phyloP scores from a whole-genome alignment of 2,888 invertebrate species.

The Gandaritis pyraliata region DNA sequence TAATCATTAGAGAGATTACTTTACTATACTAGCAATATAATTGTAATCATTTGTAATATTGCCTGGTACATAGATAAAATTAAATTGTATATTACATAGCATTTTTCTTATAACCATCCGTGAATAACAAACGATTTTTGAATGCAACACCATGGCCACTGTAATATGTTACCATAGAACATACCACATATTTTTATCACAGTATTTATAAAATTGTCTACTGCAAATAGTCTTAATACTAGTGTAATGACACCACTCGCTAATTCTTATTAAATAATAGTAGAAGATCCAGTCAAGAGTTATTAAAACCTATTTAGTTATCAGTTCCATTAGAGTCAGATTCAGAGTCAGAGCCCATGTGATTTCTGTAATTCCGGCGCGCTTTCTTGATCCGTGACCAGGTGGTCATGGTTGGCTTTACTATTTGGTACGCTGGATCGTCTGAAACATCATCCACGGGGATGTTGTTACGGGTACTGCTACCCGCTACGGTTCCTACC shows the following conservation, averaged over 20 bases:
- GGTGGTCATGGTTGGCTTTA: slow-evolving; percentile 51
- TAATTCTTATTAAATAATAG: slow-evolving; percentile 43
- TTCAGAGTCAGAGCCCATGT: slow-evolving; percentile 80
- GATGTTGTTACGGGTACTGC: slow-evolving; percentile 60
- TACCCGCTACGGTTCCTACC: slow-evolving; percentile 65
- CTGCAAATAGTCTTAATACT: slow-evolving; percentile 3
- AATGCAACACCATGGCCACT: not conserved
- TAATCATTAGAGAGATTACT: not conserved
- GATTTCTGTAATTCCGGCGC: slow-evolving; percentile 86
- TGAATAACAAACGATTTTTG: not conserved
- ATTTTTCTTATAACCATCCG: not conserved
- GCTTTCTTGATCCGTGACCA: slow-evolving; percentile 82
- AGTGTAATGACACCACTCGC: slow-evolving; percentile 1
- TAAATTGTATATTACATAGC: slow-evolving; percentile 1
- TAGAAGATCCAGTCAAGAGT: slow-evolving; percentile 49
- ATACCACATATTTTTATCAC: slow-evolving; percentile 4
- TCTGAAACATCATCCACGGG: slow-evolving; percentile 69
- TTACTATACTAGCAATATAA: not conserved
- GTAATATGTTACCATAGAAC: not conserved
- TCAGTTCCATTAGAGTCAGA: slow-evolving; percentile 84
- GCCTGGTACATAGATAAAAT: not conserved
- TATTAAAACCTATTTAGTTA: slow-evolving; percentile 34
- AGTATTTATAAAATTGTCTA: slow-evolving; percentile 2
- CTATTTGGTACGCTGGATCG: slow-evolving; percentile 77
- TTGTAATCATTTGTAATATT: not conserved